Evolutionary conservation across 1,140 invertebrate genomes (phyloP), one percentile per base, ranked within the genome.

Genomic region (Araneus ventricosus): DNA sequence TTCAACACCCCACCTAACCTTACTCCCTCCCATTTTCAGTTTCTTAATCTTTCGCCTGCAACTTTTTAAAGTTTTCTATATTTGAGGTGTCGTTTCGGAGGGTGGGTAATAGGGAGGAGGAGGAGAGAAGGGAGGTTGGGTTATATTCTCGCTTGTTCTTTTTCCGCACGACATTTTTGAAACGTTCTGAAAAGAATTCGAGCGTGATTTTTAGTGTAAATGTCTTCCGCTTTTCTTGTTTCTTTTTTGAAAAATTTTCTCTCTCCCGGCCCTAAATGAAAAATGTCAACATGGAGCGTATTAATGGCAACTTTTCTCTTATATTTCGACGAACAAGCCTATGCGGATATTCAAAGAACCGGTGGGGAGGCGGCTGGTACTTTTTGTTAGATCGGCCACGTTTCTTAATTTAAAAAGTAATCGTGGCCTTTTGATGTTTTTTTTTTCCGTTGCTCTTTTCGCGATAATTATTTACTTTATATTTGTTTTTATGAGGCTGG

Each of bases 161-260:
- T 27, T 52, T 27, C n/a, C 63, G 14, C 17, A 24, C 41, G 82
- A 84, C 82, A 57, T 84, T 84, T 84, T 84, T 52, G 27, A 84
- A 84, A 30, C 20, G 41, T 82, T 82, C 80, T 52, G 24, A 52
- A 57, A 45, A 45, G 41, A 84, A 84, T 34, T 84, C 24, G 45
- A 84, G 39, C 24, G 82, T 84, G 82, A 52, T 84, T 57, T 84
- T 84, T 84, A 84, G 45, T 84, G 82, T 52, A 84, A 84, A 84
- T 84, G 39, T 84, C 45, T 84, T 84, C 45, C 45, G 41, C 41
- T 57, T 27, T 52, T 57, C 34, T 52, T 84, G 27, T 57, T 45
- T 24, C n/a, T 39, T 34, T 22, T 80, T 37, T 39, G 45, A 45
- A 45, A 45, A 52, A 52, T 52, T 80, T 84, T 84, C 24, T 52